These are phyloP conservation scores for Lymantria dispar DNA, from an alignment of 2,888 invertebrate species.

Conservation along the genomic window DNA sequence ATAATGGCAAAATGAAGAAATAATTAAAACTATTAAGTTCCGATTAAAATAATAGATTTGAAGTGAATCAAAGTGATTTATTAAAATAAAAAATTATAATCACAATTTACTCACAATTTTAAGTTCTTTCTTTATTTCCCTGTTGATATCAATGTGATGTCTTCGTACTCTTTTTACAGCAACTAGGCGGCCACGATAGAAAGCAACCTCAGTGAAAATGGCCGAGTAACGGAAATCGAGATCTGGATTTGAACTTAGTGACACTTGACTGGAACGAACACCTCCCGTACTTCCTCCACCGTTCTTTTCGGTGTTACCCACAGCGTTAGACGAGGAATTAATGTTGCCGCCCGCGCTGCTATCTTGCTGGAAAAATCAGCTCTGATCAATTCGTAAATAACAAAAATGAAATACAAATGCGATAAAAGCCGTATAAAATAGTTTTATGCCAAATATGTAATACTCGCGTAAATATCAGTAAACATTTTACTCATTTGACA, in stretches of 20 bases:
- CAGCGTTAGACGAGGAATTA: constrained; percentile 91
- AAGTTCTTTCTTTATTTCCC: constrained; percentile 95
- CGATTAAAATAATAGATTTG: too few relatives aligned
- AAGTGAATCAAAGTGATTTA: too few relatives aligned
- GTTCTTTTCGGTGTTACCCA: constrained; percentile 65
- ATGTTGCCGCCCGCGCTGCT: constrained; percentile 87
- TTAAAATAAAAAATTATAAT: not conserved
- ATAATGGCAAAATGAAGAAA: too few relatives aligned
- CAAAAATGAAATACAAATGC: too few relatives aligned
- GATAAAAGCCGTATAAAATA: too few relatives aligned
- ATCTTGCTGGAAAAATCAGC: constrained; percentile 81
- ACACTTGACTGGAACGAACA: constrained; percentile 93
- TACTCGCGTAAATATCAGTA: too few relatives aligned
- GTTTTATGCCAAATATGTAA: too few relatives aligned
- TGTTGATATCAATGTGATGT: constrained; percentile 93
- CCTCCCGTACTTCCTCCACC: constrained; percentile 56
- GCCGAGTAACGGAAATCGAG: constrained; percentile 94
- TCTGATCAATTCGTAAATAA: constrained; percentile 66
- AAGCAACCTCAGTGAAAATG: constrained; percentile 94
- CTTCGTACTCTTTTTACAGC: constrained; percentile 93
- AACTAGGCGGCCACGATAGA: constrained; percentile 93
- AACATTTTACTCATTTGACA: too few relatives aligned
- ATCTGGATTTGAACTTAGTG: constrained; percentile 95
- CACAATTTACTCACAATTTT: constrained; percentile 83
- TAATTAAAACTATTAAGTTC: too few relatives aligned